Evolutionary conservation across 2,888 invertebrate species (phyloP).

Genomic region (Archaeoteleia sp.): DNA sequence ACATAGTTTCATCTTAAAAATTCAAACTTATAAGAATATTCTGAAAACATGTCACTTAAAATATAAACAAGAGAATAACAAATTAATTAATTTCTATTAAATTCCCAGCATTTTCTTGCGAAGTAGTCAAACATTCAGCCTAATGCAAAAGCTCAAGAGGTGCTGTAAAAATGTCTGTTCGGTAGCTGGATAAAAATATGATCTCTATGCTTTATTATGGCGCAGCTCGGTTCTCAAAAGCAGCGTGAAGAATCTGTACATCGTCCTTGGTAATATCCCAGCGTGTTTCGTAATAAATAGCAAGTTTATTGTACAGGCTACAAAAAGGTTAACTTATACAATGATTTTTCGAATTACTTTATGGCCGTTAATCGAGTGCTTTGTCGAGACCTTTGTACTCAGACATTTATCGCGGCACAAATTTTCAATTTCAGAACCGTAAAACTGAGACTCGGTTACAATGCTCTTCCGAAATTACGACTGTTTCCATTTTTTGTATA

Average conservation of each 20-base stretch:
- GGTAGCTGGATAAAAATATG: constrained; percentile 33
- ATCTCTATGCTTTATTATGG: constrained; percentile 45
- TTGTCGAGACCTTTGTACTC: not conserved
- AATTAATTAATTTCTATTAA: too few relatives aligned
- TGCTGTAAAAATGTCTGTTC: constrained; percentile 36
- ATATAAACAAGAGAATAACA: too few relatives aligned
- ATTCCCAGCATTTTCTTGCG: too few relatives aligned
- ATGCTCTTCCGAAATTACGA: too few relatives aligned
- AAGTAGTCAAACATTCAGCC: too few relatives aligned
- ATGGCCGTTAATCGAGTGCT: constrained; percentile 24
- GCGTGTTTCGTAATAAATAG: constrained; percentile 42
- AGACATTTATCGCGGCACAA: constrained; percentile 18
- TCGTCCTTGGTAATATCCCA: constrained; percentile 38
- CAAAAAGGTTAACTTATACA: constrained; percentile 23
- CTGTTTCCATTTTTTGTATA: too few relatives aligned
- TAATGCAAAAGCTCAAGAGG: constrained; percentile 19
- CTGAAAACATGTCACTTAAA: too few relatives aligned
- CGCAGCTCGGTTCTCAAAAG: constrained; percentile 19
- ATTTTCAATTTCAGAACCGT: constrained; percentile 8
- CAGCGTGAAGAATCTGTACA: constrained; percentile 43
- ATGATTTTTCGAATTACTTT: constrained; percentile 39
- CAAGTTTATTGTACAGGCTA: constrained; percentile 34
- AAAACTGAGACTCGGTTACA: constrained; percentile 1
- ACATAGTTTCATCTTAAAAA: too few relatives aligned
- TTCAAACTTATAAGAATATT: too few relatives aligned